A percentile compares a stretch with the other conserved stretches of the same genome.
Evolutionary conservation across 2,888 invertebrate genomes (phyloP).

Genomic region (Epirrhoe tristata): DNA sequence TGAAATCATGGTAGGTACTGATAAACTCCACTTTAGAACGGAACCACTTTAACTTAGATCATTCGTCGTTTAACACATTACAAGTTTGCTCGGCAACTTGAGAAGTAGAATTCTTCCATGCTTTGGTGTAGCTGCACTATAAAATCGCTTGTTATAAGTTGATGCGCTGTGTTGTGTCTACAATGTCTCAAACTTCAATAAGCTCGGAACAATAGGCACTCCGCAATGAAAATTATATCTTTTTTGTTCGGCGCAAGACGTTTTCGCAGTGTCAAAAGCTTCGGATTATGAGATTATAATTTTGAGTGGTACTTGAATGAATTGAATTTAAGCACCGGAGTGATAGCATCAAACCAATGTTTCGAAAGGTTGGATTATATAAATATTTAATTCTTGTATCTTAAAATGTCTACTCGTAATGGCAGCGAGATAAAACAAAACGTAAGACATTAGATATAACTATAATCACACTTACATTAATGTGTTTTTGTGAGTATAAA

Average conservation of each 20-base stretch:
- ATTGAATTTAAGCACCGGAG: constrained; percentile 16
- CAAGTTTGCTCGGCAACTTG: not conserved
- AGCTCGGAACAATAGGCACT: constrained; percentile 44
- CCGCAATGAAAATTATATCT: constrained; percentile 45
- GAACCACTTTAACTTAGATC: too few relatives aligned
- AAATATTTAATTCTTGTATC: not conserved
- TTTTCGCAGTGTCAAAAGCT: constrained; percentile 34
- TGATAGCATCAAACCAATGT: constrained; percentile 7
- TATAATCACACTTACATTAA: constrained; percentile 10
- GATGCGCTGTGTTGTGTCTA: constrained; percentile 15
- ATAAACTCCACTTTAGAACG: too few relatives aligned
- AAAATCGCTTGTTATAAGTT: constrained; percentile 9
- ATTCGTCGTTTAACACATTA: too few relatives aligned
- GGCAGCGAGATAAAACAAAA: not conserved
- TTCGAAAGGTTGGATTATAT: not conserved
- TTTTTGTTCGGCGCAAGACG: constrained; percentile 38
- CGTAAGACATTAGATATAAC: not conserved
- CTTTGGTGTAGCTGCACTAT: not conserved
- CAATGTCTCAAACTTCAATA: constrained; percentile 44
- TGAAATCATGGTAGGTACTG: too few relatives aligned
- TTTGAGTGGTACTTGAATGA: constrained; percentile 11
- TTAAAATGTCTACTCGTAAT: not conserved
- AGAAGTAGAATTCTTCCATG: not conserved
- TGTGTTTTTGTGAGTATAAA: constrained; percentile 12
- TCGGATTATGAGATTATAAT: constrained; percentile 33